Base-by-base conservation (phyloP, 1,140 invertebrate genomes). In the Drosophila sp. region DNA sequence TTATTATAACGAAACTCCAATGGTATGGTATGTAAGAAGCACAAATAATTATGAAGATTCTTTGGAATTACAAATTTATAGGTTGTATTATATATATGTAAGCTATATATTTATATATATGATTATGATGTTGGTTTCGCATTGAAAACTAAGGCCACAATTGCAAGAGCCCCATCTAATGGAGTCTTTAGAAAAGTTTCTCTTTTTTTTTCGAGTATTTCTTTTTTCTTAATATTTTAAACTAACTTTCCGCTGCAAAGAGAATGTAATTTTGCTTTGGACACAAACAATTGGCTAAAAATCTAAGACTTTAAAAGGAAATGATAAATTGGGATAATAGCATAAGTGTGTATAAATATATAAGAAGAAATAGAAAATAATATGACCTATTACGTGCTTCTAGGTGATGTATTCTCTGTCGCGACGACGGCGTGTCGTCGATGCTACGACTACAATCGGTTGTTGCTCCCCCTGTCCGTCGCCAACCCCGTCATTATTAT, bases 331-430 rank as follows among this genome's bases (percentile, higher is more conserved):
- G 30, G 60, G 66, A 50, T 32, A 29, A 64, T 10, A 57, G 57
- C 33, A 35, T 56, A 72, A 58, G 2, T 73, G 35, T 54, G 66
- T 32, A 76, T 29, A 29, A 38, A 40, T 63, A 63, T 58, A n/a
- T 33, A 55, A 33, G 4, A 58, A 38, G 32, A 38, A 35, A 66
- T 58, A 25, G n/a, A 72, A 63, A 67, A 61, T 68, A 57, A 61
- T 63, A 23, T 50, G 23, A 27, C 44, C 58, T 38, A 35, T 55
- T 66, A 17, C 41, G 54, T 25, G 27, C 54, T 35, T 83, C 64
- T 89, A 89, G 60, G 84, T 89, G 74, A 89, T 89, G 85, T 89
- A 82, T 60, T 80, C 82, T 71, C 85, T 70, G 58, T 80, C 75
- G 33, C 74, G 74, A 61, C 77, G 75, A 60, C 72, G 64, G 27